Conservation (phyloP, 2,797 vertebrate genomes). For the Acanthurus lineatus region DNA sequence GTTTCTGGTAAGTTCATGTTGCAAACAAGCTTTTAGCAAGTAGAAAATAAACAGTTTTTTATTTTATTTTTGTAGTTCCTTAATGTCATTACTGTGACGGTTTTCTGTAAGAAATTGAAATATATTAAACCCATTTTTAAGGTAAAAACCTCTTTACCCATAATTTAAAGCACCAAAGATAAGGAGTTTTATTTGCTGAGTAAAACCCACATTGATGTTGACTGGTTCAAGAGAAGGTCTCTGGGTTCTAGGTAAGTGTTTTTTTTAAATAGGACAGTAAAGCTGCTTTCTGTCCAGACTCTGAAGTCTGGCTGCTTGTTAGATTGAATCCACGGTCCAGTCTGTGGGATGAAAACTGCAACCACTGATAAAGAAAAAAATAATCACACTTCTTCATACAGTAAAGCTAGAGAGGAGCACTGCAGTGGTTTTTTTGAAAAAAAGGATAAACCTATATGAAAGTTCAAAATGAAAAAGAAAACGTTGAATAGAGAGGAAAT, state of each 20-base stretch:
- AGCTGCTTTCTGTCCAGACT: not conserved
- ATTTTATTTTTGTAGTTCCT: not conserved
- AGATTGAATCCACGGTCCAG: not conserved
- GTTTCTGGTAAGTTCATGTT: not conserved
- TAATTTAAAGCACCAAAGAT: not conserved
- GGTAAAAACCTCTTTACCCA: not conserved
- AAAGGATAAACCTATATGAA: not conserved
- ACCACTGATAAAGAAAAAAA: not conserved
- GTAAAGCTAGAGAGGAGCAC: not conserved
- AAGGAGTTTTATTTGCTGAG: not conserved
- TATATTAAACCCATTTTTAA: not conserved
- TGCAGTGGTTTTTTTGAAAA: not conserved
- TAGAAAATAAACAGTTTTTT: not conserved
- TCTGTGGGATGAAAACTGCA: not conserved
- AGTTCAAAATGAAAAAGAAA: not conserved
- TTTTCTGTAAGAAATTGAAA: not conserved
- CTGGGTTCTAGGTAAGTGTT: not conserved
- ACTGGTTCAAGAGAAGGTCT: not conserved
- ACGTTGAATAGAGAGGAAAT: not conserved
- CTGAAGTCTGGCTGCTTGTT: not conserved
- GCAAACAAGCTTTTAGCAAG: not conserved
- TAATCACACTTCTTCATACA: not conserved
- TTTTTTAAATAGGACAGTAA: not conserved
- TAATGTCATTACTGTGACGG: not conserved
- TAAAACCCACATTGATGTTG: slow-evolving; percentile 4